Base-by-base conservation (phyloP, 2,113 vertebrate species). In the Takifugu bimaculatus region DNA sequence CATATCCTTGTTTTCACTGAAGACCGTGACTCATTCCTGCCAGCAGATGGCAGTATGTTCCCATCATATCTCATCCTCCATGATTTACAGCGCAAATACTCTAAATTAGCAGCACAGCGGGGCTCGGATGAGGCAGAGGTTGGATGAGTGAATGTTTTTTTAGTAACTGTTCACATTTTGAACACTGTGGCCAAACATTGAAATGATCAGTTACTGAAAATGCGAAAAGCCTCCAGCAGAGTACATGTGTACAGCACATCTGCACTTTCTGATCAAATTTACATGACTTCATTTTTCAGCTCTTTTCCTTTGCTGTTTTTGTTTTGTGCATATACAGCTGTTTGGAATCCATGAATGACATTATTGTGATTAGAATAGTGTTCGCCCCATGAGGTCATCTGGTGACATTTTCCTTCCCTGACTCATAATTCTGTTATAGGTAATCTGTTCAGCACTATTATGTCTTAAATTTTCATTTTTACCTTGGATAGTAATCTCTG, bases 21-120 rank as follows among this genome's bases (percentile, higher is more conserved):
- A 60, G 32, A 39, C 3, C 52, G 58, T 47, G 63, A 26, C 47
- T 42, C n/a, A 14, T 1, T 44, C 47, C 29, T 32, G 15, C 55
- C 91, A 90, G 79, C 62, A 90, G 91, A 85, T 90, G 91, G 84
- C 88, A 88, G 79, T 92, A 73, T 88, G 68, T 68, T 72, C 74
- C 80, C 75, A 74, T 74, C 28, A 35, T 52, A 78, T 72, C 25
- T 54, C 51, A 47, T 25, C 35, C 2, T 15, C 2, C 3, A 2
- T 13, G 27, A 10, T 9, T 42, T 15, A 10, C 13, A 32, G 29
- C 52, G 28, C 63, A 55, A 47, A 39, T 11, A 11, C 59, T 11
- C 26, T 54, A 50, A 47, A 72, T 65, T 57, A 58, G 32, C 53
- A 59, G 57, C 56, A 61, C 54, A 56, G 57, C 25, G 26, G 39